Conservation (phyloP, 2,888 invertebrate species). For the Carpatolechia fugitivella region DNA sequence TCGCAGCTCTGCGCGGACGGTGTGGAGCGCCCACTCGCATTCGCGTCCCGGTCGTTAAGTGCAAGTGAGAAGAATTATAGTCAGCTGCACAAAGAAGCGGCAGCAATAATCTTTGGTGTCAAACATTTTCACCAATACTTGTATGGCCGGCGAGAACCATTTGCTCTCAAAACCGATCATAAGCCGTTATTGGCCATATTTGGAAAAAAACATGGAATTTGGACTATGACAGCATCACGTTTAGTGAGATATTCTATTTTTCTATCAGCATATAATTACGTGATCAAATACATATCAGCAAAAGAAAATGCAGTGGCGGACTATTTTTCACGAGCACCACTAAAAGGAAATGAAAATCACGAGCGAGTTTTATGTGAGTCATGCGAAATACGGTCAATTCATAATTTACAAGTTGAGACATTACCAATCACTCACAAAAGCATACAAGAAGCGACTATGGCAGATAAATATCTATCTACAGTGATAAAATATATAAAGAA, state of each 20-base stretch:
- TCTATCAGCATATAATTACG: slow-evolving; percentile 5
- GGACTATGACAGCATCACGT: neutral
- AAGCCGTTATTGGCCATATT: slow-evolving; percentile 7
- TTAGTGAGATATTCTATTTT: neutral
- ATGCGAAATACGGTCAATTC: no score
- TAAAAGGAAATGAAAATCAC: neutral
- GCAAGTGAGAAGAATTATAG: slow-evolving; percentile 24
- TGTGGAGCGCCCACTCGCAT: slow-evolving; percentile 22
- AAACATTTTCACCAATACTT: slow-evolving; percentile 13
- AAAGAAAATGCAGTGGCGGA: neutral
- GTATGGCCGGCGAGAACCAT: slow-evolving; percentile 20
- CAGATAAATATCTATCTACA: neutral
- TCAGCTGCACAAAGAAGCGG: slow-evolving; percentile 26
- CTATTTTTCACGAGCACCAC: neutral
- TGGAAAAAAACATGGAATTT: neutral
- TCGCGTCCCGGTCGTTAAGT: slow-evolving; percentile 22
- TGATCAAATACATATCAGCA: neutral
- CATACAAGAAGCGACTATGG: neutral
- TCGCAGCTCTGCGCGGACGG: slow-evolving; percentile 16
- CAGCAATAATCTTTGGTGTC: neutral
- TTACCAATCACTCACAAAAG: neutral
- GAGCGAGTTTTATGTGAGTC: no score
- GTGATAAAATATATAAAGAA: slow-evolving; percentile 13
- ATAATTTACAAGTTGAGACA: neutral
- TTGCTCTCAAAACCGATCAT: slow-evolving; percentile 16